Evolutionary conservation across 64 coral and sea anemone species (phyloP).

Genomic region (Orbicella faveolata): DNA sequence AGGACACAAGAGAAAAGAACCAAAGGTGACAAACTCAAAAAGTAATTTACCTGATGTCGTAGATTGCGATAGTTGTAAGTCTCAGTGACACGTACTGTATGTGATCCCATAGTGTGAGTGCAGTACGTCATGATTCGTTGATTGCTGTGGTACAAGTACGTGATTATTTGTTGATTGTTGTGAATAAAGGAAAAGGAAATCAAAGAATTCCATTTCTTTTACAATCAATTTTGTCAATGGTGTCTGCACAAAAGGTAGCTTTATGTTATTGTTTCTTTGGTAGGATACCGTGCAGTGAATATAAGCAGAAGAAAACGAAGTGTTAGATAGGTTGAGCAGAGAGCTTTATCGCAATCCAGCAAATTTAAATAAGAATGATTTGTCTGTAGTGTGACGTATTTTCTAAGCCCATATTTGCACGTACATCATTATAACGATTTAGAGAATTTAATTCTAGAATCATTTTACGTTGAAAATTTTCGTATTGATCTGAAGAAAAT

Average conservation of each 20-base stretch:
- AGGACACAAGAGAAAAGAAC: too few species aligned
- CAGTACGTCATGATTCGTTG: too few species aligned
- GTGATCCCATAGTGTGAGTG: too few species aligned
- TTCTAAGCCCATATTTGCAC: neutral
- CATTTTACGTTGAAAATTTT: neutral
- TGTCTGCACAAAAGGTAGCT: neutral
- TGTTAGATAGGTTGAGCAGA: neutral
- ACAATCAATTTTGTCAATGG: neutral
- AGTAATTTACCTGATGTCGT: too few species aligned
- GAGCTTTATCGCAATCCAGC: neutral
- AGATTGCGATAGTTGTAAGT: too few species aligned
- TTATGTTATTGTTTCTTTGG: neutral
- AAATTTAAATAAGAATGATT: constrained; percentile 32
- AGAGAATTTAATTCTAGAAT: neutral
- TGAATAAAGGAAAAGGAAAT: constrained; percentile 3
- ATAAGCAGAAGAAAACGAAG: neutral
- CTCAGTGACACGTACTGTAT: too few species aligned
- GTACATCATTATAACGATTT: neutral
- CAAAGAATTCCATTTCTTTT: neutral
- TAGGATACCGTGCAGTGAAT: constrained; percentile 17
- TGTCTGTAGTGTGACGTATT: constrained; percentile 1
- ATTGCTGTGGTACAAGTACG: too few species aligned
- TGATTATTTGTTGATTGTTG: neutral
- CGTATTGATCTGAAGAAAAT: neutral
- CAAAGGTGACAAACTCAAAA: too few species aligned